phyloP scores from a whole-genome alignment of 2,888 invertebrate genomes.

The Trissonchulus sp. region DNA sequence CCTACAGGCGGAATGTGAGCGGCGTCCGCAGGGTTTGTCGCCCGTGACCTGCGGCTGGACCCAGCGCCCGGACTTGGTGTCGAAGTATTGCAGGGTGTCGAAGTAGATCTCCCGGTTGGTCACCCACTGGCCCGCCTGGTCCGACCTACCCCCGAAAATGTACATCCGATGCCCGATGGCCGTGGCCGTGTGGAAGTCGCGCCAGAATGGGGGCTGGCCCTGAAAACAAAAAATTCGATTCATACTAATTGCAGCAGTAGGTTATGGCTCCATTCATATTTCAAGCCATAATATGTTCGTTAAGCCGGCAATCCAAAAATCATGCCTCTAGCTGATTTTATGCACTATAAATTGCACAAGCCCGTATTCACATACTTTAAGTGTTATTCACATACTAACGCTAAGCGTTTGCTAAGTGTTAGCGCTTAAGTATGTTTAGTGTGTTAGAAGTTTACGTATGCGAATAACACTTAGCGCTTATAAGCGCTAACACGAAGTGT shows the following conservation, averaged over 20 bases:
- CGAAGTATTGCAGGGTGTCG: slow-evolving; percentile 64
- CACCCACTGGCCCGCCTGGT: slow-evolving; percentile 63
- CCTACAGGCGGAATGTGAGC: slow-evolving; percentile 87
- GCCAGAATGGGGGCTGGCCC: slow-evolving; percentile 66
- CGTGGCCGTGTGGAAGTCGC: slow-evolving; percentile 83
- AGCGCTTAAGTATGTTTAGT: no score
- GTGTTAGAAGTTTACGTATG: no score
- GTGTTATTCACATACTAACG: no score
- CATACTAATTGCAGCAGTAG: no score
- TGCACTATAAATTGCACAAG: no score
- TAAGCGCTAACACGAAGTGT: no score
- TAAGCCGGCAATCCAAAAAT: slow-evolving; percentile 25
- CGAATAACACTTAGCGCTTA: no score
- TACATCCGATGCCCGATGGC: slow-evolving; percentile 72
- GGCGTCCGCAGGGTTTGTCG: slow-evolving; percentile 66
- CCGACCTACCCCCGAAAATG: slow-evolving; percentile 80
- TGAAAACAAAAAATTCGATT: slow-evolving; percentile 42
- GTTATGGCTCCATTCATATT: no score
- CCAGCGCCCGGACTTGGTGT: slow-evolving; percentile 53
- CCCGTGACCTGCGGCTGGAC: slow-evolving; percentile 60
- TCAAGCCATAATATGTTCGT: no score
- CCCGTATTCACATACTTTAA: no score
- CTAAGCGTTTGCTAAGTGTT: no score
- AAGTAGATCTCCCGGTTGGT: slow-evolving; percentile 67
- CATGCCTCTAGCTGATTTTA: no score